Conservation (phyloP, 2,113 vertebrate genomes). For the Clupea harengus region DNA sequence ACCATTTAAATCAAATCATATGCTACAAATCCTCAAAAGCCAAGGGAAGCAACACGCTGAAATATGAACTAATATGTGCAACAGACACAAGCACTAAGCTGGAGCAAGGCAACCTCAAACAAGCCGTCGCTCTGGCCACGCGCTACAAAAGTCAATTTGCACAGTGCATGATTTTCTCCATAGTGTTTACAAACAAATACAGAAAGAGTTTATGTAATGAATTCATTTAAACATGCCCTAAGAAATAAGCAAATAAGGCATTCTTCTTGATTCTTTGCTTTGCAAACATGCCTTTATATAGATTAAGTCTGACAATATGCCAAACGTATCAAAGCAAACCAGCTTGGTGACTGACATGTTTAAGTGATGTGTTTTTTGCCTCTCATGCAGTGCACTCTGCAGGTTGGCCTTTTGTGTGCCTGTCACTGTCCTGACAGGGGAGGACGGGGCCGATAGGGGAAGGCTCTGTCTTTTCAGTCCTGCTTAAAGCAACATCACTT, state of each 20-base stretch:
- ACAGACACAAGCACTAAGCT: background rate
- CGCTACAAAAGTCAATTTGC: constrained; percentile 92
- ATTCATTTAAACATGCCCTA: constrained; percentile 96
- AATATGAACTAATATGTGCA: constrained; percentile 3
- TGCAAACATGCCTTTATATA: constrained; percentile 84
- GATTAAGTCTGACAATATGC: constrained; percentile 75
- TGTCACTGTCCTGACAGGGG: constrained; percentile 53
- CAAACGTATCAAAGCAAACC: constrained; percentile 77
- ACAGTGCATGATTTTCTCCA: constrained; percentile 87
- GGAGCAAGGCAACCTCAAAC: constrained; percentile 21
- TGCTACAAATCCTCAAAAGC: background rate
- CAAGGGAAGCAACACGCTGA: background rate
- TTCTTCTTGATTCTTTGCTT: constrained; percentile 96
- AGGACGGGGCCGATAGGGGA: constrained; percentile 23
- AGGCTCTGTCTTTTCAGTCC: constrained; percentile 45
- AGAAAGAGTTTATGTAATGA: constrained; percentile 92
- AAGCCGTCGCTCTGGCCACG: constrained; percentile 57
- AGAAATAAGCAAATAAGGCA: constrained; percentile 96
- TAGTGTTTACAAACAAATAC: constrained; percentile 98
- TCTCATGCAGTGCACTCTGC: constrained; percentile 55
- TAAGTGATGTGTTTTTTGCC: constrained; percentile 66
- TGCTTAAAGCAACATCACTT: constrained; percentile 67
- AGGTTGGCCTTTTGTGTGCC: constrained; percentile 49
- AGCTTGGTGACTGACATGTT: constrained; percentile 70
- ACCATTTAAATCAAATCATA: background rate